phyloP scores from a whole-genome alignment of 2,888 invertebrate species.

The Spodoptera picta region DNA sequence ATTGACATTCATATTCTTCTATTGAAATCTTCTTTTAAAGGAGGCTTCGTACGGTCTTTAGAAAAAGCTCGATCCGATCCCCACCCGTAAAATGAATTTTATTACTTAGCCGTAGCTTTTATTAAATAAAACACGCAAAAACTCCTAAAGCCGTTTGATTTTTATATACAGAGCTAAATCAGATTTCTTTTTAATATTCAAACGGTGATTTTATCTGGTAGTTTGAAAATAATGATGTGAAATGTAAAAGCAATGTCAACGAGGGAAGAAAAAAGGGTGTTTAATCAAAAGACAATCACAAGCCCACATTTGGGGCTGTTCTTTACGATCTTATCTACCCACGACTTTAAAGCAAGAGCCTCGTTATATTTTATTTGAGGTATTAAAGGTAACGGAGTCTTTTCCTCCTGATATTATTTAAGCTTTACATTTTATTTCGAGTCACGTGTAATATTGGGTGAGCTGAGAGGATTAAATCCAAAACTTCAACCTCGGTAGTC shows the following conservation, averaged over 20 bases:
- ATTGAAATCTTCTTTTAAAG: constrained; percentile 20
- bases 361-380: constrained; percentile 30
- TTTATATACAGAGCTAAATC: constrained; percentile 8
- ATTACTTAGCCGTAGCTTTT: constrained; percentile 7
- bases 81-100: constrained; percentile 9
- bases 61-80: constrained; percentile 3
- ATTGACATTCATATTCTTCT: constrained; percentile 8
- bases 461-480: no score
- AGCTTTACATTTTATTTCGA: no score
- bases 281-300: constrained; percentile 13
- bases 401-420: constrained; percentile 1
- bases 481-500: no score
- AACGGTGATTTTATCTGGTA: constrained; percentile 4
- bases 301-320: not conserved
- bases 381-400: constrained; percentile 15
- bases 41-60: constrained; percentile 8
- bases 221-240: not conserved
- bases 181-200: constrained; percentile 8
- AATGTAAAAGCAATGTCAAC: not conserved
- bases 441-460: no score
- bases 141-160: constrained; percentile 4
- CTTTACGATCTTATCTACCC: not conserved
- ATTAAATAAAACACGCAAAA: constrained; percentile 24
- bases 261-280: not conserved
- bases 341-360: constrained; percentile 5